phyloP scores from a whole-genome alignment of 2,113 vertebrate genomes.

The Callipepla squamata region DNA sequence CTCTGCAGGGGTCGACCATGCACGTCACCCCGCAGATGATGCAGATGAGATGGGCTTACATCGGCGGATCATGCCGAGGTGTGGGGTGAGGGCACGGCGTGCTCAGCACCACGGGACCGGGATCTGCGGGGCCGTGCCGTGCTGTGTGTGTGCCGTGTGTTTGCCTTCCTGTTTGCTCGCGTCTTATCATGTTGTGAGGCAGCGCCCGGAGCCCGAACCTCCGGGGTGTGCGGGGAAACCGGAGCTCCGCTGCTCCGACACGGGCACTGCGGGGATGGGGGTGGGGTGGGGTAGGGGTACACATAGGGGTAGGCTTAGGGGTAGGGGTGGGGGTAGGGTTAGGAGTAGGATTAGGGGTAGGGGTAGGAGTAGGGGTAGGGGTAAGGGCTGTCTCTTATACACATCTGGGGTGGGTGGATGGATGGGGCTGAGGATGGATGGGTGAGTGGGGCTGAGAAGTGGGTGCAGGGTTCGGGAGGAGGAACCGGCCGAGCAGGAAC shows the following conservation, averaged over 20 bases:
- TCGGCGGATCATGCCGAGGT: too few relatives aligned
- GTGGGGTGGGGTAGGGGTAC: too few relatives aligned
- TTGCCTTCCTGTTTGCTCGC: not conserved
- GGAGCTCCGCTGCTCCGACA: too few relatives aligned
- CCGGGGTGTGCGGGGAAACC: not conserved
- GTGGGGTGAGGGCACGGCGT: not conserved
- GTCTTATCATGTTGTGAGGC: fast-evolving
- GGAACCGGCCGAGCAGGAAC: constrained; percentile 74
- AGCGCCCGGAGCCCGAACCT: fast-evolving
- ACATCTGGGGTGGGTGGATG: not conserved
- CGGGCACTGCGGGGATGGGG: too few relatives aligned
- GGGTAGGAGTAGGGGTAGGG: too few relatives aligned
- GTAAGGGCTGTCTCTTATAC: too few relatives aligned
- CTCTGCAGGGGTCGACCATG: not conserved
- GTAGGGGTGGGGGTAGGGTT: too few relatives aligned
- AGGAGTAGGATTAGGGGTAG: too few relatives aligned
- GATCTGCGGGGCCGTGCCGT: too few relatives aligned
- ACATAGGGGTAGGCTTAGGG: too few relatives aligned
- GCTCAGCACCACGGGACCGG: not conserved
- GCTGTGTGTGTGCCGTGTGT: not conserved
- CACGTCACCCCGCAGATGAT: not conserved
- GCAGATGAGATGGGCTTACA: not conserved
- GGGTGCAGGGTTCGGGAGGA: not conserved
- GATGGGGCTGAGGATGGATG: too few relatives aligned
- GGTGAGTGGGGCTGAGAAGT: not conserved